Percentiles rank a stretch among this genome's conserved stretches.
phyloP scores from a whole-genome alignment of 2,113 vertebrate genomes.

The Egretta garzetta region DNA sequence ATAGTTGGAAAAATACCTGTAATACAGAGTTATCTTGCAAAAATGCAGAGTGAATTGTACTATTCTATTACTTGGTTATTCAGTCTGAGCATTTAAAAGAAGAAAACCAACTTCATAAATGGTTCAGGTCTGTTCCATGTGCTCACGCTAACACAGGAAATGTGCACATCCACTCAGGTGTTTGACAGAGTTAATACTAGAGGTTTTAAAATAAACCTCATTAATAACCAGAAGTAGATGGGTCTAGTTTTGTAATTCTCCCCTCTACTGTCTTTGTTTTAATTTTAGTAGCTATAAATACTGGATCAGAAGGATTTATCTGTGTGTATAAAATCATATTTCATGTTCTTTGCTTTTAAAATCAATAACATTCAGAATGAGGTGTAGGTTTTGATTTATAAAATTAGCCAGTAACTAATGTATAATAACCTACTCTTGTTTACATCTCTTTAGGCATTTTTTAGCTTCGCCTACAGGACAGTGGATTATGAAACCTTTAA shows the following conservation, averaged over 20 bases:
- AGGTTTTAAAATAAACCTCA: background rate
- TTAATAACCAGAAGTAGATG: background rate
- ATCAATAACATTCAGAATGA: background rate
- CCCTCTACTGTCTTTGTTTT: background rate
- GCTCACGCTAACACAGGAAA: background rate
- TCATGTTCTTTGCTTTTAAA: background rate
- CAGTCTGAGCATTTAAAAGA: background rate
- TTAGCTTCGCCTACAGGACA: conserved; percentile 82
- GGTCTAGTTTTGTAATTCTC: background rate
- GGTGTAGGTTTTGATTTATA: background rate
- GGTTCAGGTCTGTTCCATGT: background rate
- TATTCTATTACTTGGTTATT: background rate
- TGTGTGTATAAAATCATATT: background rate
- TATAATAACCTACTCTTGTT: background rate
- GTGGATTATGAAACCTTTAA: conserved; percentile 85
- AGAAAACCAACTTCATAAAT: background rate
- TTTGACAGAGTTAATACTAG: background rate
- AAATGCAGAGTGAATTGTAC: background rate
- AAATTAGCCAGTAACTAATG: background rate
- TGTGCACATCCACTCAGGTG: background rate
- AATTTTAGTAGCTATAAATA: background rate
- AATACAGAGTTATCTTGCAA: background rate
- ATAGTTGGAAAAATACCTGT: background rate
- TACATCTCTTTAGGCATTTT: conserved; percentile 79
- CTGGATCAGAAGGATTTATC: background rate